Evolutionary conservation across 2,888 invertebrate genomes (phyloP).

Genomic region (Alloscopus bannaensis): DNA sequence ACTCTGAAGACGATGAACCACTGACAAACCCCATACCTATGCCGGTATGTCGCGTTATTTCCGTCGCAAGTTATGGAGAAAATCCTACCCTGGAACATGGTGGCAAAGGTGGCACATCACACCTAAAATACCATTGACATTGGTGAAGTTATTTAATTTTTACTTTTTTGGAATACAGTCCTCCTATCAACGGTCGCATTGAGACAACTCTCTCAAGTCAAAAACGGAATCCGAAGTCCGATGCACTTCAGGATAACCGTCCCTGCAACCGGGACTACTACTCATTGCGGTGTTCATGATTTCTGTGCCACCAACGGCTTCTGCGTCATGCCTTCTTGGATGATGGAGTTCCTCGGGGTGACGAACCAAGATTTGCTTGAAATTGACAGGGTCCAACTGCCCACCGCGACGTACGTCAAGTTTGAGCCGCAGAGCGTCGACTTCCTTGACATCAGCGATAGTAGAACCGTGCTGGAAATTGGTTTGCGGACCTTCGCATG

Average conservation of each 20-base stretch:
- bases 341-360: constrained; percentile 79
- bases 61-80: constrained; percentile 9
- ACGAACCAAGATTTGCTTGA: constrained; percentile 92
- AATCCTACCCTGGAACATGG: constrained; percentile 19
- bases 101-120: constrained; percentile 9
- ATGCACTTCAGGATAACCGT: constrained; percentile 45
- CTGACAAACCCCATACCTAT: too few species aligned
- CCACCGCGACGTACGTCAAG: constrained; percentile 96
- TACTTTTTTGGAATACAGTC: too few species aligned
- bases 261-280: neutral
- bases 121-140: too few species aligned
- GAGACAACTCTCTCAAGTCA: constrained; percentile 9
- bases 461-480: constrained; percentile 78
- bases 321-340: constrained; percentile 98
- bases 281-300: constrained; percentile 87
- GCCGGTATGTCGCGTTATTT: constrained; percentile 10
- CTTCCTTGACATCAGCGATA: constrained; percentile 80
- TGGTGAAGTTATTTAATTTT: too few species aligned
- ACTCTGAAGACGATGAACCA: too few species aligned
- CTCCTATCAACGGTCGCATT: constrained; percentile 49
- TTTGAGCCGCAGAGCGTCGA: constrained; percentile 83
- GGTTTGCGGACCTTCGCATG: constrained; percentile 80
- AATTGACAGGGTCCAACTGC: constrained; percentile 94
- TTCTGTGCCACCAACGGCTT: constrained; percentile 99
- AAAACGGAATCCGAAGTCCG: constrained; percentile 13